Conservation (phyloP, 2,113 vertebrate genomes). For the Microcebus murinus region DNA sequence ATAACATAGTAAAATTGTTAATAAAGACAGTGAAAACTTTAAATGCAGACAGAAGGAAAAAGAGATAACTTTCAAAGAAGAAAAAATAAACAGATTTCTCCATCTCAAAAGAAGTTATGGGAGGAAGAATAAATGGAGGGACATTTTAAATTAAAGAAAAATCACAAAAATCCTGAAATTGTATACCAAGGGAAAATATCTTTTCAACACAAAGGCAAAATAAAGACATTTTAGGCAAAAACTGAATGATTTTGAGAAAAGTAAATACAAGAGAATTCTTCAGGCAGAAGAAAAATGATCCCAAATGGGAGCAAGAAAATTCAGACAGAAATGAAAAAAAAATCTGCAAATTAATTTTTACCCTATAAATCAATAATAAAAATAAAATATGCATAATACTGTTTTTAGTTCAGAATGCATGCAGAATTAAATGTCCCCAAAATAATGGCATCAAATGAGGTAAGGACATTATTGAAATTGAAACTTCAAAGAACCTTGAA, state of each 20-base stretch:
- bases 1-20: neutral
- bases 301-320: neutral
- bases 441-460: neutral
- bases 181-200: neutral
- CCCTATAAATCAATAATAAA: neutral
- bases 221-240: constrained; percentile 16
- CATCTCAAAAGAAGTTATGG: neutral
- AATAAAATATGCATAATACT: neutral
- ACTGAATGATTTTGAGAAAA: neutral
- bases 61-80: neutral
- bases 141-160: constrained; percentile 23
- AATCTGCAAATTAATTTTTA: neutral
- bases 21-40: neutral
- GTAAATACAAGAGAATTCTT: neutral
- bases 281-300: neutral
- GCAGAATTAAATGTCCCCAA: neutral
- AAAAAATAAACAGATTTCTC: neutral
- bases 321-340: neutral
- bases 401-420: neutral
- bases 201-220: neutral
- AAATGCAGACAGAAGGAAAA: neutral
- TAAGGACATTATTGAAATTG: neutral
- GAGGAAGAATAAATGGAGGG: neutral
- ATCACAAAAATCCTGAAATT: neutral
- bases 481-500: neutral